phyloP scores from a whole-genome alignment of 2,888 invertebrate genomes.

The Matsumyia berberina region DNA sequence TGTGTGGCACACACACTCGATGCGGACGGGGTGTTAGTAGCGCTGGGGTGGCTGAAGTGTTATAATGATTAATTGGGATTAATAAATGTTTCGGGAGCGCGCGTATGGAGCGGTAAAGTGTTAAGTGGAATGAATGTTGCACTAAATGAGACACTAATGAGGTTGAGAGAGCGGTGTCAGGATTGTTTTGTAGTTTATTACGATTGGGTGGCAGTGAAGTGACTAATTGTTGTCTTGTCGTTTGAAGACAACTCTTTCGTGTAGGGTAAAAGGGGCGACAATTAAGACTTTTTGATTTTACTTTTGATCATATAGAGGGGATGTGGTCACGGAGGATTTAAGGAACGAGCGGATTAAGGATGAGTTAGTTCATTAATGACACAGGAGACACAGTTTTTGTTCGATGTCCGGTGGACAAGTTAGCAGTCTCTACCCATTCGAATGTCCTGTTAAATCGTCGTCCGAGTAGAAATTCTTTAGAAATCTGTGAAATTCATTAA shows the following conservation, averaged over 20 bases:
- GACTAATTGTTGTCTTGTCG: constrained; percentile 36
- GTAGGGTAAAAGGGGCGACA: not conserved
- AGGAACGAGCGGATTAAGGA: no score
- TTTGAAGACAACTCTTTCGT: constrained; percentile 25
- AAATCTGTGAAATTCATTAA: no score
- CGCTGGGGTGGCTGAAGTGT: constrained; percentile 47
- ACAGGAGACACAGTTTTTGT: no score
- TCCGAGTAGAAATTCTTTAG: no score
- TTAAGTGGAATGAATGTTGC: constrained; percentile 75
- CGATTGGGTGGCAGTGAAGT: not conserved
- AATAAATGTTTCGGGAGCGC: constrained; percentile 66
- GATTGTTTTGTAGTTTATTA: constrained; percentile 49
- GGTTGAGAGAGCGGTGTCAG: constrained; percentile 58
- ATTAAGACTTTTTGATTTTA: not conserved
- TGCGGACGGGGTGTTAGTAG: not conserved
- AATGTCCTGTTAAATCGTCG: no score
- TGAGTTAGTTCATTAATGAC: no score
- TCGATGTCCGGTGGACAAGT: no score
- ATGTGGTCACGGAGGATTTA: not conserved
- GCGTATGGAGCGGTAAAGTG: constrained; percentile 68
- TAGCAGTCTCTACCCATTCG: no score
- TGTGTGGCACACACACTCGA: not conserved
- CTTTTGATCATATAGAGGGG: not conserved
- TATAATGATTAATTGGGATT: constrained; percentile 74
- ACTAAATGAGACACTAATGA: constrained; percentile 74